Conservation (phyloP, 1,140 invertebrate species). For the Sarcophaga bullata region DNA sequence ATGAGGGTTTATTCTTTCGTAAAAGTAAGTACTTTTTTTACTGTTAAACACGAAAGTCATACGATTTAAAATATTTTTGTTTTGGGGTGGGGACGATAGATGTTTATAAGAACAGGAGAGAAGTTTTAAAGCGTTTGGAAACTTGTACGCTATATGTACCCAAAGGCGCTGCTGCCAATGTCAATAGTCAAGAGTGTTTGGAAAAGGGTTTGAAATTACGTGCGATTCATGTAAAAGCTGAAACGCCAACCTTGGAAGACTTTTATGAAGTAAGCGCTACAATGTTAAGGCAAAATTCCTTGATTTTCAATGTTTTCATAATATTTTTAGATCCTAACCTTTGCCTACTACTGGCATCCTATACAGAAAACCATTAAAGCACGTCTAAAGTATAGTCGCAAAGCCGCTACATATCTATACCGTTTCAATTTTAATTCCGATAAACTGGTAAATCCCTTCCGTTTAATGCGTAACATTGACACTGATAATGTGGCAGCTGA, state of each 20-base stretch:
- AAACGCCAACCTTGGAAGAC: background rate
- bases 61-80: background rate
- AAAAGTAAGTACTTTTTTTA: constrained; percentile 23
- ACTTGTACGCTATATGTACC: constrained; percentile 16
- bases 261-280: constrained; percentile 31
- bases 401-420: constrained; percentile 57
- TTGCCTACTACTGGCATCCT: constrained; percentile 53
- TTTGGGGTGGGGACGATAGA: background rate
- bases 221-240: constrained; percentile 25
- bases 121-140: background rate
- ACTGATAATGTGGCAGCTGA: background rate
- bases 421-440: constrained; percentile 53
- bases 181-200: constrained; percentile 17
- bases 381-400: constrained; percentile 48
- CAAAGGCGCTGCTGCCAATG: background rate
- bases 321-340: constrained; percentile 46
- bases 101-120: background rate
- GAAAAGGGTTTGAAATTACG: constrained; percentile 39
- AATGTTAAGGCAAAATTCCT: background rate
- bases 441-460: constrained; percentile 43
- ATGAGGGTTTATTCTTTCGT: constrained; percentile 44
- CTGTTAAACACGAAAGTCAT: too few relatives aligned
- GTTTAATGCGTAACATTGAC: constrained; percentile 38
- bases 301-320: background rate
- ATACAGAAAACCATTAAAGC: constrained; percentile 53